Evolutionary conservation across 2,797 vertebrate species (phyloP).

Genomic region (Oreochromis grahami): DNA sequence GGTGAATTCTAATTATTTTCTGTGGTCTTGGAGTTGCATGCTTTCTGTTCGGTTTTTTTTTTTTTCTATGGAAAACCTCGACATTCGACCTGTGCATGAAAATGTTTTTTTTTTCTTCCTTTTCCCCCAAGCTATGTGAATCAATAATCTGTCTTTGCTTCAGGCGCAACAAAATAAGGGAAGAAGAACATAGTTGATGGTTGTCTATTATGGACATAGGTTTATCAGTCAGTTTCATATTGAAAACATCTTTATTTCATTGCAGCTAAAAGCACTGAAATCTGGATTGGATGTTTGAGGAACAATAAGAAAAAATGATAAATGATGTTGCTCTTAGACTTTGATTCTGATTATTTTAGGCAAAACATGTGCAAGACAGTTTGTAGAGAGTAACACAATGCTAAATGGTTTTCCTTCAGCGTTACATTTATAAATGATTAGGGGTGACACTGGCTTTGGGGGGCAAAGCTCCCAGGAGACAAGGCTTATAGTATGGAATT

Average conservation of each 20-base stretch:
- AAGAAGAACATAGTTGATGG: background rate
- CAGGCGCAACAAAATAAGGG: background rate
- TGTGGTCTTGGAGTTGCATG: background rate
- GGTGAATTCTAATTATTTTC: background rate
- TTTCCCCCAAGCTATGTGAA: background rate
- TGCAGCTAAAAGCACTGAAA: background rate
- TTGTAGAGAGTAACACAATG: conserved; percentile 13
- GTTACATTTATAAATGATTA: conserved; percentile 46
- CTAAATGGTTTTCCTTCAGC: conserved; percentile 43
- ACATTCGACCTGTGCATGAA: background rate
- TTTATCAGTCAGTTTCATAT: background rate
- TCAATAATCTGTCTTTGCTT: background rate
- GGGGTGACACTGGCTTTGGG: conserved; percentile 44
- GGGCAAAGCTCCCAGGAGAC: conserved; percentile 37
- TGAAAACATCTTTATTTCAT: background rate
- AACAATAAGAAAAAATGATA: background rate
- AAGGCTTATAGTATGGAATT: conserved; percentile 53
- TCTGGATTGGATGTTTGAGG: background rate
- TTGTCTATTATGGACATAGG: background rate
- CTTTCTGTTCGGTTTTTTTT: accelerated
- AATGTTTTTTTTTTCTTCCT: background rate
- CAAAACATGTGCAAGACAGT: background rate
- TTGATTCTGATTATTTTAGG: conserved; percentile 14
- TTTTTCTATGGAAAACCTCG: background rate
- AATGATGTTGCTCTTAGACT: background rate